A percentile compares a stretch with the other conserved stretches of the same genome.
These are phyloP conservation scores for Takifugu ocellatus DNA, from an alignment of 2,797 vertebrate species.

Conservation along the genomic window DNA sequence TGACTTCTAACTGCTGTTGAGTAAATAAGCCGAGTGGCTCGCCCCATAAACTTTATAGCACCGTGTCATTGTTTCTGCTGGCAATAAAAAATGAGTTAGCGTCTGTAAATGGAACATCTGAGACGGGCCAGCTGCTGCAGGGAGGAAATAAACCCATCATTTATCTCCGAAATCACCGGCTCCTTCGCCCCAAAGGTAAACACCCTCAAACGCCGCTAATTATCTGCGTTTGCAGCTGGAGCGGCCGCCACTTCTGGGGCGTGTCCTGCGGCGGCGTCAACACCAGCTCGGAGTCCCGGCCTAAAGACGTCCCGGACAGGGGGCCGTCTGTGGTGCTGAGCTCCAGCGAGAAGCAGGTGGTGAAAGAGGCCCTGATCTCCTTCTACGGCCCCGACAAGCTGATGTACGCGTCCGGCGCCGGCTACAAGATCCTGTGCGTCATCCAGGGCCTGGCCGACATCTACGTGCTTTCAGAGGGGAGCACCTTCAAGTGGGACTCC, in stretches of 20 bases:
- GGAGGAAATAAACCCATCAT: background rate
- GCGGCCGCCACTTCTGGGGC: slow-evolving; percentile 77
- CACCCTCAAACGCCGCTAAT: background rate
- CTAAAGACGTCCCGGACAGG: slow-evolving; percentile 9
- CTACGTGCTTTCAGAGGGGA: slow-evolving; percentile 86
- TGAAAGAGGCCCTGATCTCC: slow-evolving; percentile 70
- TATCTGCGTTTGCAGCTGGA: slow-evolving; percentile 69
- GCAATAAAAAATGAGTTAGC: too few relatives aligned
- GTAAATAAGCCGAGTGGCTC: background rate
- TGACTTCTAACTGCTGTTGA: background rate
- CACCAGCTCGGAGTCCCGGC: slow-evolving; percentile 65
- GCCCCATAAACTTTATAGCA: too few relatives aligned
- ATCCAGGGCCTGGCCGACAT: slow-evolving; percentile 81
- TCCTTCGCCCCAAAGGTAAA: background rate
- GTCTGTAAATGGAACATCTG: too few relatives aligned
- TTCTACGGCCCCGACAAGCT: slow-evolving; percentile 70
- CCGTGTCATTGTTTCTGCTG: background rate
- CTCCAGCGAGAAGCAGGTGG: slow-evolving; percentile 75
- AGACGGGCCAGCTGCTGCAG: background rate
- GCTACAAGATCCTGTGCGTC: slow-evolving; percentile 87
- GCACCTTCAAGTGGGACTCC: slow-evolving; percentile 90
- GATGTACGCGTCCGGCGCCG: slow-evolving; percentile 82
- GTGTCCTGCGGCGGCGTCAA: slow-evolving; percentile 72
- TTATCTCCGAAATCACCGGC: background rate
- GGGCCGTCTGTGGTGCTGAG: slow-evolving; percentile 79